Percentiles rank a stretch among this genome's conserved stretches.
Conservation (phyloP, 1,140 invertebrate species). For the Hylyphantes graminicola region DNA sequence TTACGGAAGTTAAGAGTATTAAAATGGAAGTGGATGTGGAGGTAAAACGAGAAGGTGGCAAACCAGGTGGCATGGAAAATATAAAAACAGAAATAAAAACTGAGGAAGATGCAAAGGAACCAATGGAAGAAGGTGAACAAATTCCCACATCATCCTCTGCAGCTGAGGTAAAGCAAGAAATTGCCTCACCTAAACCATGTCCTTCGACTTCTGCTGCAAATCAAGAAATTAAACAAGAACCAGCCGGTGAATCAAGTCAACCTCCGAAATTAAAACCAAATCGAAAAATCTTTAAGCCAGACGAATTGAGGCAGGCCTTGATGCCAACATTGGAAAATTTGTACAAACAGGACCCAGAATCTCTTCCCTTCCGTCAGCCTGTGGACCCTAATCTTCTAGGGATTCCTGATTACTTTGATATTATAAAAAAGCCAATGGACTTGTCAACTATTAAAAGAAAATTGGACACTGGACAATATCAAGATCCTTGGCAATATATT, state of each 20-base stretch:
- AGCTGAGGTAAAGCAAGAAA: slow-evolving; percentile 3
- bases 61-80: slow-evolving; percentile 16
- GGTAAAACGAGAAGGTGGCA: neutral
- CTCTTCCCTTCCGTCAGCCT: slow-evolving; percentile 93
- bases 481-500: slow-evolving; percentile 98
- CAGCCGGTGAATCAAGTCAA: neutral
- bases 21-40: slow-evolving; percentile 6
- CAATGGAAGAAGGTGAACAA: too few relatives aligned
- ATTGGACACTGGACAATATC: slow-evolving; percentile 93
- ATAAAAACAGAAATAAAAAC: neutral
- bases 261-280: slow-evolving; percentile 20
- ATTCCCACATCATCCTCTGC: neutral
- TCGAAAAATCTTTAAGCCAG: slow-evolving; percentile 81
- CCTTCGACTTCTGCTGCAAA: neutral
- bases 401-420: slow-evolving; percentile 94
- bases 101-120: slow-evolving; percentile 5
- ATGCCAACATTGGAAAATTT: slow-evolving; percentile 96
- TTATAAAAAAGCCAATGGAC: slow-evolving; percentile 98
- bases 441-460: slow-evolving; percentile 95
- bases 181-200: neutral
- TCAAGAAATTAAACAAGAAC: slow-evolving; percentile 12
- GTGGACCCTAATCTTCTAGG: slow-evolving; percentile 86
- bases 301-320: slow-evolving; percentile 90
- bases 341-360: slow-evolving; percentile 93
- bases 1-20: neutral